A percentile compares a stretch with the other conserved stretches of the same genome.
Evolutionary conservation across 2,797 vertebrate species (phyloP).

Genomic region (Todus mexicanus): DNA sequence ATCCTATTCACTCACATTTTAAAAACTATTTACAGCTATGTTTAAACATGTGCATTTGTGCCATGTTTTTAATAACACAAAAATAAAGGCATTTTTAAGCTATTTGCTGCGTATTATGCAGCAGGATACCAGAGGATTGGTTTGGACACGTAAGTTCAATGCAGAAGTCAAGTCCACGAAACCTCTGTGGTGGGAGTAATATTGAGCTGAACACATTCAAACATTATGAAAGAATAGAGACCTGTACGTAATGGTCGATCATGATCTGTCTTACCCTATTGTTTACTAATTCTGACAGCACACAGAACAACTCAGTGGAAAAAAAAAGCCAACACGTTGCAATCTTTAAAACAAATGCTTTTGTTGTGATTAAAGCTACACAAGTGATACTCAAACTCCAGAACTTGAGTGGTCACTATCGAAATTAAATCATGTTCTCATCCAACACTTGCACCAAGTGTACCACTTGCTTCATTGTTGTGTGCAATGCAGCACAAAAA

Average conservation of each 20-base stretch:
- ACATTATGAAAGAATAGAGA: not conserved
- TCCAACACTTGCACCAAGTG: not conserved
- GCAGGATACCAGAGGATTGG: constrained; percentile 38
- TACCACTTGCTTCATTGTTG: constrained; percentile 15
- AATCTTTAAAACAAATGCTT: not conserved
- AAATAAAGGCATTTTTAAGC: constrained; percentile 60
- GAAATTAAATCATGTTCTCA: not conserved
- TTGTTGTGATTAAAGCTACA: not conserved
- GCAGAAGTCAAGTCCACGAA: not conserved
- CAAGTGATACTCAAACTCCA: not conserved
- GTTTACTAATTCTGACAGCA: not conserved
- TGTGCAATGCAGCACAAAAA: not conserved
- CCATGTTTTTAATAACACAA: constrained; percentile 55
- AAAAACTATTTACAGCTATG: constrained; percentile 72
- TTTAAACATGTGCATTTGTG: constrained; percentile 62
- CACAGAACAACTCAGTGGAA: not conserved
- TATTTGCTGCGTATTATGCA: constrained; percentile 8
- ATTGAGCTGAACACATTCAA: not conserved
- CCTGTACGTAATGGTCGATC: not conserved
- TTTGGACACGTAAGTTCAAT: constrained; percentile 11
- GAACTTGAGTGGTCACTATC: not conserved
- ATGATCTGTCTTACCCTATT: not conserved
- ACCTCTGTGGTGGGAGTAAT: constrained; percentile 1
- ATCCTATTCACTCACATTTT: constrained; percentile 40
- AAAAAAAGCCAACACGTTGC: not conserved